Percentiles rank a stretch among this genome's conserved stretches.
phyloP scores from a whole-genome alignment of 2,888 invertebrate species.

The Odontomyia ornata region DNA sequence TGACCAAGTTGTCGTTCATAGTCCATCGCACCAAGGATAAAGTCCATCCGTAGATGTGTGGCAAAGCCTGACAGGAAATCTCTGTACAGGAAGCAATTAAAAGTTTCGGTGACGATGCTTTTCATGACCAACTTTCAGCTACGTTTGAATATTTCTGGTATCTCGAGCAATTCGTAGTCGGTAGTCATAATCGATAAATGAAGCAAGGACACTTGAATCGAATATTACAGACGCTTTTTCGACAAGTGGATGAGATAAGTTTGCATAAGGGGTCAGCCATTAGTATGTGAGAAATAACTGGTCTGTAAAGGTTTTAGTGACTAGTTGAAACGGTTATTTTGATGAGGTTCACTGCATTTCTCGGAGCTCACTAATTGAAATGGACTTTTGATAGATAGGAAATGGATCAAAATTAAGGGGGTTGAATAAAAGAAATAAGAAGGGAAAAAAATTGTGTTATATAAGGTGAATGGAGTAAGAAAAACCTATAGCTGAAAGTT shows the following conservation, averaged over 20 bases:
- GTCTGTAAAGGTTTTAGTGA: neutral
- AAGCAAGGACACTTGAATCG: conserved; percentile 31
- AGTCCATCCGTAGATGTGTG: neutral
- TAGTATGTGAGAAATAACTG: conserved; percentile 4
- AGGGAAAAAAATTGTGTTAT: no score
- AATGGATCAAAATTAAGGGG: no score
- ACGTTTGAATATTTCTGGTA: conserved; percentile 25
- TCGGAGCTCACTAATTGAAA: neutral
- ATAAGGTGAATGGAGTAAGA: no score
- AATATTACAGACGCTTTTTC: conserved; percentile 33
- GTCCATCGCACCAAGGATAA: conserved; percentile 14
- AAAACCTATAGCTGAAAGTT: no score
- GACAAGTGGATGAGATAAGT: conserved; percentile 15
- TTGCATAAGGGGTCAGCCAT: conserved; percentile 17
- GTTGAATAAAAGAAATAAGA: no score
- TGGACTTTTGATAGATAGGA: neutral
- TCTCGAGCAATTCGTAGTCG: neutral
- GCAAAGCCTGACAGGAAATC: conserved; percentile 32
- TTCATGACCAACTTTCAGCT: conserved; percentile 26
- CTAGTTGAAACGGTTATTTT: neutral
- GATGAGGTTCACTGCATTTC: conserved; percentile 1
- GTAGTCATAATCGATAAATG: conserved; percentile 27
- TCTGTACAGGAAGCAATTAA: conserved; percentile 45
- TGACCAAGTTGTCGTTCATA: no score
- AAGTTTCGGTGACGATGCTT: conserved; percentile 42